Conservation (phyloP, 2,113 vertebrate species). For the Chamaea fasciata region DNA sequence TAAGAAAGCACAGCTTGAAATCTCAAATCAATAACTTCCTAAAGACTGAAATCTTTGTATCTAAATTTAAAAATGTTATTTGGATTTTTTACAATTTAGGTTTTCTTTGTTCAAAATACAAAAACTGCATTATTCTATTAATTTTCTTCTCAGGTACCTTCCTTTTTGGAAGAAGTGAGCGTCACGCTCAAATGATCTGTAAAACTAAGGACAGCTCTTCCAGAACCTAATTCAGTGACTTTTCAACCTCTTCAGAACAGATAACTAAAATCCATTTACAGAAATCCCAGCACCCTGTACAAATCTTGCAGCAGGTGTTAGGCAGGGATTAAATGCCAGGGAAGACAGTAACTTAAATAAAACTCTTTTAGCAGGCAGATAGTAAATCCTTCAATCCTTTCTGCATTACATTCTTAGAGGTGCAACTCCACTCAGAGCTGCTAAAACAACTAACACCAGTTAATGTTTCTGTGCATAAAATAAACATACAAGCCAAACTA, state of each 20-base stretch:
- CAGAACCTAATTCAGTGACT: background rate
- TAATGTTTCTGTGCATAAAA: background rate
- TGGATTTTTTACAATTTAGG: background rate
- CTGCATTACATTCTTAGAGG: background rate
- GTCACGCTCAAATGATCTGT: background rate
- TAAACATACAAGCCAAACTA: background rate
- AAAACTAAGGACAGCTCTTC: background rate
- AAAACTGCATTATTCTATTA: background rate
- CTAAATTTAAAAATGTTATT: background rate
- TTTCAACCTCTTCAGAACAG: background rate
- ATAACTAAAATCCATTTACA: background rate
- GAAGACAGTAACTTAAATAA: background rate
- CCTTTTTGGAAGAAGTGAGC: background rate
- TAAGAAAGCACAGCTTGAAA: background rate
- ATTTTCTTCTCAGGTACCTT: background rate
- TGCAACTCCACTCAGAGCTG: background rate
- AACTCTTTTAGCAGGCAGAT: background rate
- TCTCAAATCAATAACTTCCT: background rate
- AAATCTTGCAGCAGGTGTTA: background rate
- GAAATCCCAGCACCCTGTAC: background rate
- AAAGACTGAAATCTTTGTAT: background rate
- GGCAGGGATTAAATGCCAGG: background rate
- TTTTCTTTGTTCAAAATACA: background rate
- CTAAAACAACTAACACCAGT: background rate
- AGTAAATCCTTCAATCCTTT: background rate